Evolutionary conservation across 2,113 vertebrate genomes (phyloP).

Genomic region (Etheostoma spectabile): DNA sequence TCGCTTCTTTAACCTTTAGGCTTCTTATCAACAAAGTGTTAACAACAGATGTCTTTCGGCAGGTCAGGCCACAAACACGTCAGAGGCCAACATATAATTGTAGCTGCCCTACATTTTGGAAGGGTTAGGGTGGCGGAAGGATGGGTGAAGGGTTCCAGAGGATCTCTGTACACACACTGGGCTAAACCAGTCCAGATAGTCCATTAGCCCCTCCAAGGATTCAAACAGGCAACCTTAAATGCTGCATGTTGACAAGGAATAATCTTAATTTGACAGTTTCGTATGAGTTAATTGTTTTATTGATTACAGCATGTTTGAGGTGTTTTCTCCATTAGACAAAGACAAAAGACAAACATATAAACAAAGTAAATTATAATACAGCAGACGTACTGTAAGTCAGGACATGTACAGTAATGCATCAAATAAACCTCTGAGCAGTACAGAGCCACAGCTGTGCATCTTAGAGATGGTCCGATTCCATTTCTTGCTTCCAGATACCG

Average conservation of each 20-base stretch:
- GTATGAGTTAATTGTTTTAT: not conserved
- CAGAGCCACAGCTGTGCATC: not conserved
- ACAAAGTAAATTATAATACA: not conserved
- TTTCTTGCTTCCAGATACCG: too few species aligned
- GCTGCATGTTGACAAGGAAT: not conserved
- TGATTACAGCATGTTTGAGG: conserved; percentile 8
- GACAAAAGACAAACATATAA: not conserved
- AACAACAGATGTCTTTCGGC: too few species aligned
- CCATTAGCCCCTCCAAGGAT: not conserved
- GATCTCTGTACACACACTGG: too few species aligned
- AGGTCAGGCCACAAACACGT: too few species aligned
- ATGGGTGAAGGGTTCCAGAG: too few species aligned
- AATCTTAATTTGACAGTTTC: not conserved
- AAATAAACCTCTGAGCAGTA: not conserved
- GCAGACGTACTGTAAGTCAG: not conserved
- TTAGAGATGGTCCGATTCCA: too few species aligned
- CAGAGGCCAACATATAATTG: too few species aligned
- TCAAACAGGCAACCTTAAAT: not conserved
- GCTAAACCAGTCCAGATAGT: not conserved
- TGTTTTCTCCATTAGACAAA: not conserved
- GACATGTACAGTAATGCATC: not conserved
- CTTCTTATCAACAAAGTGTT: too few species aligned
- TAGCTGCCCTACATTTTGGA: too few species aligned
- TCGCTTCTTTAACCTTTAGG: too few species aligned
- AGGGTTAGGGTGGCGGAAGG: too few species aligned